Percentiles rank a stretch among this genome's conserved stretches.
Evolutionary conservation across 1,140 invertebrate genomes (phyloP).

Genomic region (Pomacea maculata): DNA sequence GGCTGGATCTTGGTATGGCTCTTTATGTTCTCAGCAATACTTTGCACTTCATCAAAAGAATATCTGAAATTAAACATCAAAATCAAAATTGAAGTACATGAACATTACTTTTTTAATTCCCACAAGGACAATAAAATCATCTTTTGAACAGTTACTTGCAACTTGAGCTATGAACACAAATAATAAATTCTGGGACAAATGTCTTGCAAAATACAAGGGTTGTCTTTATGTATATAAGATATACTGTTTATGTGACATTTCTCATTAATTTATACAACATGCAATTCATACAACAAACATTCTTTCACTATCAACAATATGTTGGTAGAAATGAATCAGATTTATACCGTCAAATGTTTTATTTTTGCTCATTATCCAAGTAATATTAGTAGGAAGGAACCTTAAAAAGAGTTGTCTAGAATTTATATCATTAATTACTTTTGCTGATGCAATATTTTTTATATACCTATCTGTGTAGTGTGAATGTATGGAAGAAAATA

Average conservation of each 20-base stretch:
- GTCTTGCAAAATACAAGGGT: not conserved
- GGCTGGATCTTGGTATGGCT: constrained; percentile 76
- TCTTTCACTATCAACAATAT: too few species aligned
- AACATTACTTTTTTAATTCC: not conserved
- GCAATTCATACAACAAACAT: too few species aligned
- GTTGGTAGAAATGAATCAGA: too few species aligned
- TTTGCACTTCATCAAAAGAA: constrained; percentile 81
- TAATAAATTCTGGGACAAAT: not conserved
- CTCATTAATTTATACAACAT: not conserved
- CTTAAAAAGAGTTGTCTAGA: too few species aligned
- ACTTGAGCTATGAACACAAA: not conserved
- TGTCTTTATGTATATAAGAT: not conserved
- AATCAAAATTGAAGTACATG: not conserved
- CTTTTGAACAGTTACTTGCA: not conserved
- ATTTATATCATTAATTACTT: too few species aligned
- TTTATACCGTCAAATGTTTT: too few species aligned
- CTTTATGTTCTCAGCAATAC: constrained; percentile 80
- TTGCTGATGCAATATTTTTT: too few species aligned
- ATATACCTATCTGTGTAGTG: too few species aligned
- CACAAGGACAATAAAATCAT: not conserved
- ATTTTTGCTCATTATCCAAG: too few species aligned
- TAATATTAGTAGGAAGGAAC: too few species aligned
- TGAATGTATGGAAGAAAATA: too few species aligned
- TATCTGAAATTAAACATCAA: constrained; percentile 72
- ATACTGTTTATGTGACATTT: not conserved